A percentile compares a stretch with the other conserved stretches of the same genome.
These are phyloP conservation scores for Distichodus sexfasciatus DNA, from an alignment of 2,797 vertebrate species.

Conservation along the genomic window DNA sequence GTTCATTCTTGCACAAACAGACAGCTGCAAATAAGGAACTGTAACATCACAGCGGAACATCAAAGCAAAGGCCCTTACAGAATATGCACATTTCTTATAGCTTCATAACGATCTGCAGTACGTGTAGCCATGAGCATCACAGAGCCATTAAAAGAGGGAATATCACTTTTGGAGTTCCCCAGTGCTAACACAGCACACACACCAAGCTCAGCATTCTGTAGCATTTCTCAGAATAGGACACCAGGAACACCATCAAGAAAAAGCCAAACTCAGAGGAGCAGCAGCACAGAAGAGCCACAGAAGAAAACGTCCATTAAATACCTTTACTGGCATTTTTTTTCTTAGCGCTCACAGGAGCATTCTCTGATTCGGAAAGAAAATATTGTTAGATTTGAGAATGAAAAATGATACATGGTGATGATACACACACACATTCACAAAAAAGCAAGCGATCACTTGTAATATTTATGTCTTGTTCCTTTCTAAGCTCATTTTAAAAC, in stretches of 20 bases:
- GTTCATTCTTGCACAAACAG: not conserved
- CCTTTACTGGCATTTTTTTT: conserved; percentile 36
- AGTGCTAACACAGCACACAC: not conserved
- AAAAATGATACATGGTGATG: not conserved
- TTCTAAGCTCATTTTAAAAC: no score
- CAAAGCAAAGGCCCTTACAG: not conserved
- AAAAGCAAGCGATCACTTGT: conserved; percentile 12
- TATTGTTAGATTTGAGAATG: not conserved
- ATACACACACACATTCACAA: not conserved
- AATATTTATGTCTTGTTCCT: no score
- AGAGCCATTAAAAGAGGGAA: no score
- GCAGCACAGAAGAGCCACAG: not conserved
- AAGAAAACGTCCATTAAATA: conserved; percentile 17
- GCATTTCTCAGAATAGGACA: no score
- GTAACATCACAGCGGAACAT: no score
- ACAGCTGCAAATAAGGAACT: not conserved
- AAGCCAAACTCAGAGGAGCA: not conserved
- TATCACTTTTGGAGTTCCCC: no score
- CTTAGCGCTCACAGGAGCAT: conserved; percentile 23
- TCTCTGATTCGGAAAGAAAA: conserved; percentile 27
- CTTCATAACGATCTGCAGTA: no score
- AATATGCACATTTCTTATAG: no score
- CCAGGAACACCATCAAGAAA: not conserved
- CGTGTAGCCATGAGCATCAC: no score
- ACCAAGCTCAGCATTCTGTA: not conserved